These are phyloP conservation scores for Andrena bicolor DNA, from an alignment of 2,888 invertebrate species.

Conservation along the genomic window DNA sequence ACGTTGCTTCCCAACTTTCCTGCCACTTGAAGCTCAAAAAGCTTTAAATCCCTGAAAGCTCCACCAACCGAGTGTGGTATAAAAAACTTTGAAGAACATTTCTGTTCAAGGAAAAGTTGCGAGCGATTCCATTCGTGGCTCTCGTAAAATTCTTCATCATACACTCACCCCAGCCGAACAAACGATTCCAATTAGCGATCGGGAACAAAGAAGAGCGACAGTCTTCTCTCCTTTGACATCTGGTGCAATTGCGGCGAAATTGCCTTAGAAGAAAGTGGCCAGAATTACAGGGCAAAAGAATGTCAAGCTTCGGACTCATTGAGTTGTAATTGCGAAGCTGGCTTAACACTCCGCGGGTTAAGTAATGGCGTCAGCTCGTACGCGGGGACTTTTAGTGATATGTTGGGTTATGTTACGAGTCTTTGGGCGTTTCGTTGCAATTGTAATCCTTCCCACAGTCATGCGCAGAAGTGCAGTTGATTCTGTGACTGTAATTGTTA, in stretches of 20 bases:
- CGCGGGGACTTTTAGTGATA: not conserved
- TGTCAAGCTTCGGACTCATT: constrained; percentile 28
- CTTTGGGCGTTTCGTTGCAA: not conserved
- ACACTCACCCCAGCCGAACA: constrained; percentile 22
- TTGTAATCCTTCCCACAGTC: not conserved
- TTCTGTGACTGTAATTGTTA: not conserved
- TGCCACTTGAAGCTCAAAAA: constrained; percentile 1
- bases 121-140: not conserved
- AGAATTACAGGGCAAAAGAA: constrained; percentile 36
- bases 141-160: constrained; percentile 32
- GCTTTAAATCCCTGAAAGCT: constrained; percentile 17
- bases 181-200: constrained; percentile 43
- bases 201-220: constrained; percentile 13
- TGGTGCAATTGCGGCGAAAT: constrained; percentile 41
- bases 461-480: not conserved
- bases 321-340: constrained; percentile 28
- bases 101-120: not conserved
- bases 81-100: constrained; percentile 11
- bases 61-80: not conserved
- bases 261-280: constrained; percentile 27
- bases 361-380: not conserved
- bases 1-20: constrained; percentile 17
- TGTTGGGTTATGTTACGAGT: not conserved
- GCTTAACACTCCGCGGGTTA: not conserved
- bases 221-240: constrained; percentile 41